A percentile compares a stretch with the other conserved stretches of the same genome.
phyloP scores from a whole-genome alignment of 1,140 invertebrate species.

The Lanistes nyassanus region DNA sequence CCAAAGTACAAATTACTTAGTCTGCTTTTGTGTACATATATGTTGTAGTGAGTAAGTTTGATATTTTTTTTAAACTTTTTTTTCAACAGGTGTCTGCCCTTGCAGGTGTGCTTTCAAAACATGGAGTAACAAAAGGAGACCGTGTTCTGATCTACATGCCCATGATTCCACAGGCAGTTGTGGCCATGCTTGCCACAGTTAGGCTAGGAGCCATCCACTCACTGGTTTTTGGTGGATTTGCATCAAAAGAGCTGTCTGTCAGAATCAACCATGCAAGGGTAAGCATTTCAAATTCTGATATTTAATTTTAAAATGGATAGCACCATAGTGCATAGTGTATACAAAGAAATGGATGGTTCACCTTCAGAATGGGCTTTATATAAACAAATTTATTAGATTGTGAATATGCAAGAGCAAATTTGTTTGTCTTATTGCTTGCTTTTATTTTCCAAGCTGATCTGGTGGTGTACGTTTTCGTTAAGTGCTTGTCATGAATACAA shows the following conservation, averaged over 20 bases:
- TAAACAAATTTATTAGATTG: no score
- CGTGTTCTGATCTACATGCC: conserved; percentile 97
- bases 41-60: no score
- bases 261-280: conserved; percentile 84
- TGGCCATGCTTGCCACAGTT: conserved; percentile 93
- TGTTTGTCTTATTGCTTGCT: background rate
- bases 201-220: conserved; percentile 94
- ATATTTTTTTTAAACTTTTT: conserved; percentile 2
- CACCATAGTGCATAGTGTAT: background rate
- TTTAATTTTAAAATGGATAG: background rate
- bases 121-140: conserved; percentile 83
- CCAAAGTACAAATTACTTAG: no score
- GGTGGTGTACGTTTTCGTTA: no score
- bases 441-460: no score
- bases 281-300: background rate
- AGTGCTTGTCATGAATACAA: no score
- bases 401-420: no score
- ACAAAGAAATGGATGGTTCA: background rate
- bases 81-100: conserved; percentile 75
- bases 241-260: conserved; percentile 83
- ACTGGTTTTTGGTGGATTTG: conserved; percentile 87
- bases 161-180: conserved; percentile 92
- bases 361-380: no score
- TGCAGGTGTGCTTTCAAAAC: conserved; percentile 78
- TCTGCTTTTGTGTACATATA: no score